These are phyloP conservation scores for Apoda limacodes DNA, from an alignment of 2,888 invertebrate species.

Conservation along the genomic window DNA sequence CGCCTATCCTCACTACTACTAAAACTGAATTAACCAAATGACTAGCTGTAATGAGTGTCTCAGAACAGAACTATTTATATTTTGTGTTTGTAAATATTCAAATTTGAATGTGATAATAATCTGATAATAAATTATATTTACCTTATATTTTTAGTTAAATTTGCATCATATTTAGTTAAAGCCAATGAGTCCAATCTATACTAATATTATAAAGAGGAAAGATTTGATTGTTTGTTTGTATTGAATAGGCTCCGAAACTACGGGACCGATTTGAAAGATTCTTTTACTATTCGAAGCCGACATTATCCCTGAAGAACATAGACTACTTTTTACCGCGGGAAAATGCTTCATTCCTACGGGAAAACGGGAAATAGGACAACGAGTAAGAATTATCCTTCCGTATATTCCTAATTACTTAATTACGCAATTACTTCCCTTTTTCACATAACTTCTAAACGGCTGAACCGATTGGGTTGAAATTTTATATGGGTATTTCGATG, in stretches of 20 bases:
- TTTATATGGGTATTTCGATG: too few relatives aligned
- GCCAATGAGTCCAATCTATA: neutral
- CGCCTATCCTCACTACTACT: slow-evolving; percentile 30
- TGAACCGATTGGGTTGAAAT: too few relatives aligned
- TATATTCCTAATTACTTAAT: too few relatives aligned
- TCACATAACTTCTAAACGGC: too few relatives aligned
- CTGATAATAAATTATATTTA: neutral
- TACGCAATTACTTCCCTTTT: too few relatives aligned
- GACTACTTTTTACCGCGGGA: neutral
- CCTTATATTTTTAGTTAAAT: neutral
- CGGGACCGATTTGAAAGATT: neutral
- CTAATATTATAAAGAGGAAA: neutral
- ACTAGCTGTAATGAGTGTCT: too few relatives aligned
- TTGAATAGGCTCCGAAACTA: neutral
- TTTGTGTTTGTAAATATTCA: neutral
- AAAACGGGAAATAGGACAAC: too few relatives aligned
- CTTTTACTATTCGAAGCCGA: neutral
- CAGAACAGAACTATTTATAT: neutral
- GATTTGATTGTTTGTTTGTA: neutral
- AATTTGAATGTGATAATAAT: neutral
- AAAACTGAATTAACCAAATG: too few relatives aligned
- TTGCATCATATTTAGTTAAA: neutral
- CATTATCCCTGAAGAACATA: neutral
- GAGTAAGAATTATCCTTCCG: too few relatives aligned
- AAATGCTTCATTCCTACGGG: too few relatives aligned